These are phyloP conservation scores for Himalopsyche kuldschensis DNA, from an alignment of 2,888 invertebrate species.

Conservation along the genomic window DNA sequence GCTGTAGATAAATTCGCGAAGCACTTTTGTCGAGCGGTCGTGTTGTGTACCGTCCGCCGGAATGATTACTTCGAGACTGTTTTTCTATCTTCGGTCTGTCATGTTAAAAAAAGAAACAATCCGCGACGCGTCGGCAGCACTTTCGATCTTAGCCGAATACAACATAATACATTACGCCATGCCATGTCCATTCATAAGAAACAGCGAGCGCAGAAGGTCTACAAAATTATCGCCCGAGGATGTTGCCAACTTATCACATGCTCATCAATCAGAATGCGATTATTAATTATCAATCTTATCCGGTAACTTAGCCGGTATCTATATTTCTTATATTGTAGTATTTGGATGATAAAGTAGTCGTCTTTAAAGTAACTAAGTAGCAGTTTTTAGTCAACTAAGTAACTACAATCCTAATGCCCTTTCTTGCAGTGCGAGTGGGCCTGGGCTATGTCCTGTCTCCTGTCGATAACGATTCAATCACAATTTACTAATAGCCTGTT, in stretches of 20 bases:
- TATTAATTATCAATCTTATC: too few relatives aligned
- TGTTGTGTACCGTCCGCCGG: not conserved
- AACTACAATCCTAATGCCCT: too few relatives aligned
- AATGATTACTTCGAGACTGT: not conserved
- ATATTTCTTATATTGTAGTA: too few relatives aligned
- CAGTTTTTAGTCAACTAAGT: too few relatives aligned
- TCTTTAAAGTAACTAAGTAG: too few relatives aligned
- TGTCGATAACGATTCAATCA: too few relatives aligned
- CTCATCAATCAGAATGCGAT: too few relatives aligned
- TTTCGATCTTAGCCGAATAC: not conserved
- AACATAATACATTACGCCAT: not conserved
- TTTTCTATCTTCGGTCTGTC: not conserved
- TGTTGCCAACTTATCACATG: not conserved
- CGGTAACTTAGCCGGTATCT: too few relatives aligned
- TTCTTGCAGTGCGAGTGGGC: too few relatives aligned
- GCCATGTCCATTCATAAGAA: not conserved
- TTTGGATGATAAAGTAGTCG: too few relatives aligned
- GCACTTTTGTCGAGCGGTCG: not conserved
- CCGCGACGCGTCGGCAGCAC: not conserved
- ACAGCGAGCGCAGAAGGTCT: not conserved
- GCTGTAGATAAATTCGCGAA: not conserved
- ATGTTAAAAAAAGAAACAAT: not conserved
- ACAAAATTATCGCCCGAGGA: not conserved
- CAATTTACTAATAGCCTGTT: too few relatives aligned
- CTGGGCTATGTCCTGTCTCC: too few relatives aligned